Percentiles rank a stretch among this genome's conserved stretches.
These are phyloP conservation scores for Drosophila mercatorum DNA, from an alignment of 2,888 invertebrate genomes.

Conservation along the genomic window DNA sequence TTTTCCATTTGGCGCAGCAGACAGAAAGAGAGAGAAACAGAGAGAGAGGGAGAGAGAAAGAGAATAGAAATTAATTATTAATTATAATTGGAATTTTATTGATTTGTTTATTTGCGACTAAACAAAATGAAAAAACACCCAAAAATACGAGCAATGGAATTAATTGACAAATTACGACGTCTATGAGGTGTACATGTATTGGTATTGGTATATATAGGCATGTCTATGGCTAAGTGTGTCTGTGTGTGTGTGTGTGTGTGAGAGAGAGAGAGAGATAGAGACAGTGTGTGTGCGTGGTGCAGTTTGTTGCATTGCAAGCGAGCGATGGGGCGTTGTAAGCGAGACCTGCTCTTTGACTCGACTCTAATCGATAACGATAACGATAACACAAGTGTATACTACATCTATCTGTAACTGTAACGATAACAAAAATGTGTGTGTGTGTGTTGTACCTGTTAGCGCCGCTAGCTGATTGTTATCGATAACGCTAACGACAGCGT, in stretches of 20 bases:
- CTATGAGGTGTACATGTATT: constrained; percentile 62
- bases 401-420: constrained; percentile 13
- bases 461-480: background rate
- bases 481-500: constrained; percentile 6
- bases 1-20: constrained; percentile 24
- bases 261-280: constrained; percentile 4
- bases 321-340: constrained; percentile 49
- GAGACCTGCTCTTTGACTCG: constrained; percentile 17
- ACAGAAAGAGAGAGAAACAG: constrained; percentile 31
- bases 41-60: constrained; percentile 39
- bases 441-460: constrained; percentile 25
- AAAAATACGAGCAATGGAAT: constrained; percentile 76
- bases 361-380: constrained; percentile 16
- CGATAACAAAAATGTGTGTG: constrained; percentile 21
- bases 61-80: constrained; percentile 71
- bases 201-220: constrained; percentile 23
- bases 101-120: constrained; percentile 79
- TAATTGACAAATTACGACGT: constrained; percentile 77
- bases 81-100: constrained; percentile 76
- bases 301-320: constrained; percentile 32
- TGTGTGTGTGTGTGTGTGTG: background rate
- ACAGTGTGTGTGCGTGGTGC: constrained; percentile 16
- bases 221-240: constrained; percentile 34
- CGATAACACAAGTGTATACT: constrained; percentile 13
- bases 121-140: constrained; percentile 75